Conservation (phyloP, 2,888 invertebrate genomes). For the Chrysomela aeneicollis region DNA sequence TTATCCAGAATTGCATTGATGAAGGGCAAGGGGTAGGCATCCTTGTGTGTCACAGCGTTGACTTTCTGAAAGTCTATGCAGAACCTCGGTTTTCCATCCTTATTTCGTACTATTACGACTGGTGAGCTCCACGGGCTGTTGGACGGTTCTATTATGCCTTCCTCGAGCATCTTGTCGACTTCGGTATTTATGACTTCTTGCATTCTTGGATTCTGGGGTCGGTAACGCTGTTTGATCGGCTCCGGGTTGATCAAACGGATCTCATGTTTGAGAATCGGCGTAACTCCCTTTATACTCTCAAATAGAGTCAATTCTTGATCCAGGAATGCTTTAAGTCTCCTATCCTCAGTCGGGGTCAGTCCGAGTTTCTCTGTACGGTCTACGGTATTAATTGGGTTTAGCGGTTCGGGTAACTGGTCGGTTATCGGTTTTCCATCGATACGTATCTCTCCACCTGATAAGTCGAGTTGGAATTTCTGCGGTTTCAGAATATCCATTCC, state of each 20-base stretch:
- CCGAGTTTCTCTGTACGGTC: neutral
- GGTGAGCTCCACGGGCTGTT: conserved; percentile 37
- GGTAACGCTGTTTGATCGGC: conserved; percentile 29
- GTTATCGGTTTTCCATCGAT: neutral
- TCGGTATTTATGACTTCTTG: conserved; percentile 28
- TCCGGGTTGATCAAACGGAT: conserved; percentile 17
- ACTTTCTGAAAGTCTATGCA: conserved; percentile 38
- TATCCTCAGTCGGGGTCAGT: neutral
- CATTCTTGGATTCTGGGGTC: conserved; percentile 24
- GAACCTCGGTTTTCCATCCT: conserved; percentile 31
- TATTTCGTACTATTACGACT: conserved; percentile 31
- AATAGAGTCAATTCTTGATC: neutral
- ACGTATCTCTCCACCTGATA: neutral
- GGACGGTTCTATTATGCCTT: conserved; percentile 31
- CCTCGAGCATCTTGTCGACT: conserved; percentile 29
- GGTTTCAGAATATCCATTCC: conserved; percentile 3
- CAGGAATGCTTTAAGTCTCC: neutral
- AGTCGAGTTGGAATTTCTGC: neutral
- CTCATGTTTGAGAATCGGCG: conserved; percentile 17
- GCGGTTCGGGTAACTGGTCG: neutral
- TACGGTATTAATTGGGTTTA: neutral
- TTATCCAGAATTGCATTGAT: conserved; percentile 46
- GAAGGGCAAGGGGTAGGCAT: conserved; percentile 45
- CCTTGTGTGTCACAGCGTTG: conserved; percentile 32
- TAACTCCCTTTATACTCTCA: conserved; percentile 18